These are phyloP conservation scores for Panthera tigris DNA, from an alignment of 2,113 vertebrate genomes.

Conservation along the genomic window DNA sequence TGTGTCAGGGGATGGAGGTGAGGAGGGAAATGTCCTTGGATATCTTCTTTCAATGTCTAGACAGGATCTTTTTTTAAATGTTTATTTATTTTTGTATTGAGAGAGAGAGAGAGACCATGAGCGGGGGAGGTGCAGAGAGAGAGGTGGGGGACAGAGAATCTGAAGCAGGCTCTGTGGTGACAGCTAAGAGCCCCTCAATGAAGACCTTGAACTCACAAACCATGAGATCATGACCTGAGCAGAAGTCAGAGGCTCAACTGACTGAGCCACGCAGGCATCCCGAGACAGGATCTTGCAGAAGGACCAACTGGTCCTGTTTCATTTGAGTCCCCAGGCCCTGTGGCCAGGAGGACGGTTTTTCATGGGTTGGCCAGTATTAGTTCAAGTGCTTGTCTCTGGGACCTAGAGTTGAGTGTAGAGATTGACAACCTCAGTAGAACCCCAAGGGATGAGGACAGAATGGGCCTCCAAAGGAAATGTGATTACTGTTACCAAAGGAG, in stretches of 20 bases:
- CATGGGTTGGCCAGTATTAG: not conserved
- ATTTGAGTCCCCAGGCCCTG: not conserved
- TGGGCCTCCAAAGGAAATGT: not conserved
- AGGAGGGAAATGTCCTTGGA: not conserved
- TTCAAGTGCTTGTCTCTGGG: not conserved
- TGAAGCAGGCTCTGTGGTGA: too few species aligned
- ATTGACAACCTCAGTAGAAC: not conserved
- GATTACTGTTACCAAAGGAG: not conserved
- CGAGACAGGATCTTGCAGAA: not conserved
- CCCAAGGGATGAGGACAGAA: not conserved
- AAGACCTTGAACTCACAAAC: too few species aligned
- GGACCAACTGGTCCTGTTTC: not conserved
- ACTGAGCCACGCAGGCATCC: too few species aligned
- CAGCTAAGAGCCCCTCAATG: too few species aligned
- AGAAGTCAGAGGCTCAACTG: too few species aligned
- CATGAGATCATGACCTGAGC: too few species aligned
- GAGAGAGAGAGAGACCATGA: too few species aligned
- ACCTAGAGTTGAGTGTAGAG: not conserved
- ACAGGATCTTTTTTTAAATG: not conserved
- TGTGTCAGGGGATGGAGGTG: not conserved
- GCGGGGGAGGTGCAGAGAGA: too few species aligned
- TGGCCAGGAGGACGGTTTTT: not conserved
- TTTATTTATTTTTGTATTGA: too few species aligned
- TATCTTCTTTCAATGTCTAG: not conserved
- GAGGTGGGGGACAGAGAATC: too few species aligned